Evolutionary conservation across 1,140 invertebrate species (phyloP).

Genomic region (Meloidogyne hapla): DNA sequence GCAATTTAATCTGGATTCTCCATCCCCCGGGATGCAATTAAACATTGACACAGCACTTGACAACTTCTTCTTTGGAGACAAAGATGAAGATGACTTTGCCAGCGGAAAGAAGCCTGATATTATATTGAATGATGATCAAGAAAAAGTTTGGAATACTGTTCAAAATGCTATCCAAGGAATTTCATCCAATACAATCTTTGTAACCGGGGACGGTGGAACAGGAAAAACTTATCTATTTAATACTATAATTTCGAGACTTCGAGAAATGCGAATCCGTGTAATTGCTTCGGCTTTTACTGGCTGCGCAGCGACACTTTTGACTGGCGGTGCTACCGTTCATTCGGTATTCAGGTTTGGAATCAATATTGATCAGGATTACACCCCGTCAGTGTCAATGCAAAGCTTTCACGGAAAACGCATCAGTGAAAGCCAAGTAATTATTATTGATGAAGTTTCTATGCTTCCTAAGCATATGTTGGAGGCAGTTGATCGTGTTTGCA

Average conservation of each 20-base stretch:
- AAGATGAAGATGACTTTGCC: neutral
- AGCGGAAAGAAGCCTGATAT: neutral
- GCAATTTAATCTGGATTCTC: neutral
- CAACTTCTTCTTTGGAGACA: neutral
- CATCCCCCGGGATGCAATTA: neutral
- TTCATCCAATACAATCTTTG: neutral
- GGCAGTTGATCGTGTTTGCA: neutral
- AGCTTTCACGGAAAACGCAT: constrained; percentile 20
- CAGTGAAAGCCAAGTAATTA: neutral
- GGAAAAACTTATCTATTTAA: neutral
- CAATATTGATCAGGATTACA: neutral
- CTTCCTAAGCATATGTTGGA: constrained; percentile 12
- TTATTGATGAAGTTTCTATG: constrained; percentile 25
- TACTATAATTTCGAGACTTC: neutral
- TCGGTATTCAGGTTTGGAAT: neutral
- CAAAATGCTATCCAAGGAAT: neutral
- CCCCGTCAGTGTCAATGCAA: neutral
- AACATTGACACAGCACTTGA: neutral
- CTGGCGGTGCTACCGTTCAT: constrained; percentile 3
- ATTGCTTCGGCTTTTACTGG: neutral
- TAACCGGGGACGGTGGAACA: neutral
- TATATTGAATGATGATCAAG: neutral
- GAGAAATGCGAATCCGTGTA: neutral
- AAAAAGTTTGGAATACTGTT: neutral
- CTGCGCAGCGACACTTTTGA: neutral